These are phyloP conservation scores for Empidonax traillii DNA, from an alignment of 2,113 vertebrate species.

Conservation along the genomic window DNA sequence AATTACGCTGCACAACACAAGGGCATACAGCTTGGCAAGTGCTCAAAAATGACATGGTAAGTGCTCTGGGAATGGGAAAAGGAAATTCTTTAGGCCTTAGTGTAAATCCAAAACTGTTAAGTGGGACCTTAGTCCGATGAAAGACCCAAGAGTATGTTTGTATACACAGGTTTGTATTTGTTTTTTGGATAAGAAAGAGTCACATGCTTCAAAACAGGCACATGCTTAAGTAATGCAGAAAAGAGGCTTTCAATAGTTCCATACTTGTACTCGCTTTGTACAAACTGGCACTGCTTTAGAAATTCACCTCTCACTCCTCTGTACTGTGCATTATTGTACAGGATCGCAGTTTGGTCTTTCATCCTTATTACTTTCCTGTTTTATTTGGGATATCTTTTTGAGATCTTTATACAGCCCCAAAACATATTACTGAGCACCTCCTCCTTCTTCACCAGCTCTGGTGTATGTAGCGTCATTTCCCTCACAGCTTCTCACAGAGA, in stretches of 20 bases:
- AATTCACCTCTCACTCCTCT: background rate
- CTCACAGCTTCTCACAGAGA: background rate
- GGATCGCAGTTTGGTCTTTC: background rate
- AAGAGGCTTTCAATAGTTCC: background rate
- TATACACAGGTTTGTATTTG: background rate
- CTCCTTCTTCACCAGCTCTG: background rate
- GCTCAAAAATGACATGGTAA: background rate
- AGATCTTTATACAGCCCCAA: background rate
- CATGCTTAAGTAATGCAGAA: background rate
- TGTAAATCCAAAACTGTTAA: background rate
- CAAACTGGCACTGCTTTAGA: background rate
- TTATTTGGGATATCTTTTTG: background rate
- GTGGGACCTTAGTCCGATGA: background rate
- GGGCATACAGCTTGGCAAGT: background rate
- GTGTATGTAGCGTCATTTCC: background rate
- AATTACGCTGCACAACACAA: background rate
- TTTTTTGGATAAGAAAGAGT: background rate
- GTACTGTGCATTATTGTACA: background rate
- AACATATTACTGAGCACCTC: background rate
- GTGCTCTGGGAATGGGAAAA: background rate
- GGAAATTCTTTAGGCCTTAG: background rate
- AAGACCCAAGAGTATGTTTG: background rate
- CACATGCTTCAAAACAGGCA: background rate
- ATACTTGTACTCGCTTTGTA: background rate
- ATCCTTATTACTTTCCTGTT: background rate